phyloP scores from a whole-genome alignment of 2,113 vertebrate genomes.

The Chrysochloris asiatica region DNA sequence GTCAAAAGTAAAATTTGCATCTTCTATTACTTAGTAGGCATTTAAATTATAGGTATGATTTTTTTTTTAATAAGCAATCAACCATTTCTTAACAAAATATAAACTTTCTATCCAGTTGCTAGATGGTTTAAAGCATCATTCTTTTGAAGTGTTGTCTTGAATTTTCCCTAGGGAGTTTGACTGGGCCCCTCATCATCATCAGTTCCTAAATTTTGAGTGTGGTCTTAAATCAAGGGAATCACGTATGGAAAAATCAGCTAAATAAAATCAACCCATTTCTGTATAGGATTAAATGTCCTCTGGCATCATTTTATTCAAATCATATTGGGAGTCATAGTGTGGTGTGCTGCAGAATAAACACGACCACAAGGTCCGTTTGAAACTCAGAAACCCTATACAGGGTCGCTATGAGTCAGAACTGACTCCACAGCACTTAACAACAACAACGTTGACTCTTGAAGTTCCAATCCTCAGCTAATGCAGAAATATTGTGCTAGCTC shows the following conservation, averaged over 20 bases:
- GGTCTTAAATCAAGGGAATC: neutral
- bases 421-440: too few relatives aligned
- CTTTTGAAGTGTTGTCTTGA: too few relatives aligned
- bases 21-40: constrained; percentile 38
- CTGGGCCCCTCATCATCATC: neutral
- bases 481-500: neutral
- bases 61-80: constrained; percentile 32
- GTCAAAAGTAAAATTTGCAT: constrained; percentile 17
- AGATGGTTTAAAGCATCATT: constrained; percentile 17
- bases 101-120: constrained; percentile 22
- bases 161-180: neutral
- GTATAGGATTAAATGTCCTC: neutral
- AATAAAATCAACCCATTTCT: neutral
- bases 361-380: too few relatives aligned
- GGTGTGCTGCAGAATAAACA: too few relatives aligned
- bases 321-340: too few relatives aligned
- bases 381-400: too few relatives aligned
- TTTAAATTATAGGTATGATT: constrained; percentile 38
- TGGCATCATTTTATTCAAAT: neutral
- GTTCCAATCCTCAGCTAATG: neutral
- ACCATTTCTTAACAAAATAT: constrained; percentile 25
- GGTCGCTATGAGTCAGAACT: too few relatives aligned
- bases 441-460: neutral
- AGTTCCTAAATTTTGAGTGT: neutral
- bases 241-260: neutral